Evolutionary conservation across 2,113 vertebrate species (phyloP).

Genomic region (Ictidomys tridecemlineatus): DNA sequence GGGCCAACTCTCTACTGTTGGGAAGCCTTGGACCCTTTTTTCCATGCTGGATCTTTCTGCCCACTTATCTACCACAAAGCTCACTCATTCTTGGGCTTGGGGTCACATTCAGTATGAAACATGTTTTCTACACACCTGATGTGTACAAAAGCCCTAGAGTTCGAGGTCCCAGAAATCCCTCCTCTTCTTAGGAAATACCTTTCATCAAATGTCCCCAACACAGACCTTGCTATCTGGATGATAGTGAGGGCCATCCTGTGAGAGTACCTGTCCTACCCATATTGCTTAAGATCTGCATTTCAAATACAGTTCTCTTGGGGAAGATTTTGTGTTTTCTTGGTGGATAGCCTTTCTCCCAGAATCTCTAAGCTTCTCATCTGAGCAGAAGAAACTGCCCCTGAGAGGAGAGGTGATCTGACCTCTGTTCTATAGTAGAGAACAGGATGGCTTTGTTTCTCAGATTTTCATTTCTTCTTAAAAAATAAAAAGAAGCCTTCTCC

Average conservation of each 20-base stretch:
- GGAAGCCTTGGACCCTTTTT: not conserved
- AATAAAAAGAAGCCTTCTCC: not conserved
- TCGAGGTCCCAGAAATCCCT: not conserved
- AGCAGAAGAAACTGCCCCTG: not conserved
- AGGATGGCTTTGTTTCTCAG: slow-evolving; percentile 46
- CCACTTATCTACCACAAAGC: not conserved
- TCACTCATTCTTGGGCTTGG: not conserved
- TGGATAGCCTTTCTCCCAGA: slow-evolving; percentile 12
- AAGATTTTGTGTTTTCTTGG: not conserved
- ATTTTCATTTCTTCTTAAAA: slow-evolving; percentile 25
- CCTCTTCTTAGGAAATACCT: not conserved
- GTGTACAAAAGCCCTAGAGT: not conserved
- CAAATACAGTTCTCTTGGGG: slow-evolving; percentile 21
- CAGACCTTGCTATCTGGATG: not conserved
- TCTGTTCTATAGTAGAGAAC: not conserved
- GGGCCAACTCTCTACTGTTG: not conserved
- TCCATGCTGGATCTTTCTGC: not conserved
- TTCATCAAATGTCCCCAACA: not conserved
- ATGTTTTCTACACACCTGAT: not conserved
- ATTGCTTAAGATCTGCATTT: slow-evolving; percentile 8
- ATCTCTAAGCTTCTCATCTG: not conserved
- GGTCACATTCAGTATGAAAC: not conserved
- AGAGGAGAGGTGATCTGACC: not conserved
- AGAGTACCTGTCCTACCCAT: not conserved
- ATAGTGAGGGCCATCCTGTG: not conserved